Percentiles rank a stretch among this genome's conserved stretches.
Conservation (phyloP, 1,140 invertebrate genomes). For the Geopemphigus sp. region DNA sequence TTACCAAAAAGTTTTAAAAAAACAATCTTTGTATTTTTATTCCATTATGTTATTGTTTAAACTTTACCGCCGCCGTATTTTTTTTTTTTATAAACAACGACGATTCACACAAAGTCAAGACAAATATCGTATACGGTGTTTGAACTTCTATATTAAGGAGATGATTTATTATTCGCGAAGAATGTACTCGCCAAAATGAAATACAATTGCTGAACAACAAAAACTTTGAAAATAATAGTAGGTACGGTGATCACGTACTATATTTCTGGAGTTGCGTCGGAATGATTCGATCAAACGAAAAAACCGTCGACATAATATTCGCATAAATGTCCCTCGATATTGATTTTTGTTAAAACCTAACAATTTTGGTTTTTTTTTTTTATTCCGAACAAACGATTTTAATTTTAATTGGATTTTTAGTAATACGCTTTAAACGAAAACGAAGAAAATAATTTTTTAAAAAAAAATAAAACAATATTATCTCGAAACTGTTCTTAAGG, state of each 20-base stretch:
- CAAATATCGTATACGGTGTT: neutral
- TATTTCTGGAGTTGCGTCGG: no score
- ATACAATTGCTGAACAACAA: neutral
- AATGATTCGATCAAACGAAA: neutral
- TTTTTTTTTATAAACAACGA: neutral
- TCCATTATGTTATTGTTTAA: neutral
- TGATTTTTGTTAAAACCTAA: neutral
- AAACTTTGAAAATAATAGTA: neutral
- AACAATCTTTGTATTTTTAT: neutral
- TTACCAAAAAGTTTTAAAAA: neutral
- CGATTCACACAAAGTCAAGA: neutral
- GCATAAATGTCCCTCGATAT: neutral
- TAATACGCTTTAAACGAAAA: no score
- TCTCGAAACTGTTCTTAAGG: no score
- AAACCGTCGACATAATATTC: no score
- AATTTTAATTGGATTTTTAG: no score
- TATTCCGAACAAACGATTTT: no score
- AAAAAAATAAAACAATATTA: no score
- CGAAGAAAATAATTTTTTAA: no score
- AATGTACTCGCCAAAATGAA: neutral
- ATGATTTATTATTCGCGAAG: neutral
- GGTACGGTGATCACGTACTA: no score
- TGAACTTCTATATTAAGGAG: neutral
- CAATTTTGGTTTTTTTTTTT: neutral
- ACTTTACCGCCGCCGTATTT: neutral